Percentiles rank a stretch among this genome's conserved stretches.
These are phyloP conservation scores for Clarias pachynema DNA, from an alignment of 2,797 vertebrate species.

Conservation along the genomic window DNA sequence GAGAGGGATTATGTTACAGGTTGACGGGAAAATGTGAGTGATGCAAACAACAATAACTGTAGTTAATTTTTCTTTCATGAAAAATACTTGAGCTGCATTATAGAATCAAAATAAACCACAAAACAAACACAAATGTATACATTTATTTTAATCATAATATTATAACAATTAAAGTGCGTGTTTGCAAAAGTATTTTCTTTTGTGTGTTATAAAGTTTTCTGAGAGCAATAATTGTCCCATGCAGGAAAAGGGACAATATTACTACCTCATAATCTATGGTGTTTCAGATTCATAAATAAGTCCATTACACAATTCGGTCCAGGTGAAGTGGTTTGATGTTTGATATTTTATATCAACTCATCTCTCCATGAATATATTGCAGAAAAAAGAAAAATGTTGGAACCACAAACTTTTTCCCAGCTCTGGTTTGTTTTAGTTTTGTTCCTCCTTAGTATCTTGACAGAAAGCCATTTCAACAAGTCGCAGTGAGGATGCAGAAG, in stretches of 20 bases:
- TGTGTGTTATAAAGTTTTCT: neutral
- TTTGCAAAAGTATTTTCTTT: neutral
- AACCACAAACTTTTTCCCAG: conserved; percentile 38
- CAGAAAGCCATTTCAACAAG: conserved; percentile 44
- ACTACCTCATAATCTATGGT: neutral
- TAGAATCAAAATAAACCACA: conserved; percentile 67
- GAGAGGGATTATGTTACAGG: conserved; percentile 64
- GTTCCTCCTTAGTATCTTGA: conserved; percentile 45
- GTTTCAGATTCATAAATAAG: neutral
- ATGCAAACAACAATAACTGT: conserved; percentile 72
- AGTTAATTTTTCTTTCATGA: conserved; percentile 74
- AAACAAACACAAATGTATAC: conserved; percentile 38
- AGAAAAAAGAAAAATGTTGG: conserved; percentile 26
- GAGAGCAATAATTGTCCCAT: neutral
- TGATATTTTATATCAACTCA: conserved; percentile 37
- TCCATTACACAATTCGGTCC: conserved; percentile 42
- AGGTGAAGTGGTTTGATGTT: conserved; percentile 39
- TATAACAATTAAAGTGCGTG: neutral
- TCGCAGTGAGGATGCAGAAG: conserved; percentile 14
- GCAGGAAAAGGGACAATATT: neutral
- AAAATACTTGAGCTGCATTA: conserved; percentile 69
- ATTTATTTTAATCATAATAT: neutral
- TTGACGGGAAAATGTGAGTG: conserved; percentile 57
- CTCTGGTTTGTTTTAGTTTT: conserved; percentile 56
- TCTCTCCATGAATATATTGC: conserved; percentile 44